phyloP scores from a whole-genome alignment of 2,113 vertebrate species.

The Daboia siamensis region DNA sequence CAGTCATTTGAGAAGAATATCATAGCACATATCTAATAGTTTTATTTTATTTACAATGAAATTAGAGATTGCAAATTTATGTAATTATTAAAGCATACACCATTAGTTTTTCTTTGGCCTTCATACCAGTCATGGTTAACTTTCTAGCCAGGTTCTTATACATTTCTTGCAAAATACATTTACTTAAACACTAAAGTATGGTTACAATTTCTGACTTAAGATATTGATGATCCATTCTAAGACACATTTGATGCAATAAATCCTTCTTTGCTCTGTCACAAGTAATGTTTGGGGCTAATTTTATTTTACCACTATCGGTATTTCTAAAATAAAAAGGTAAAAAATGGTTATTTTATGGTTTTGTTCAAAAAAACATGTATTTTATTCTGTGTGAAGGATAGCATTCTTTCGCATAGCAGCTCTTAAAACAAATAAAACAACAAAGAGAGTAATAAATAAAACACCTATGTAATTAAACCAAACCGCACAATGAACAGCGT shows the following conservation, averaged over 20 bases:
- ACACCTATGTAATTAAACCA: neutral
- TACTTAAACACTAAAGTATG: constrained; percentile 59
- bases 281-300: constrained; percentile 28
- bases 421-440: neutral
- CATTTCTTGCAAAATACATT: too few species aligned
- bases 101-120: constrained; percentile 64
- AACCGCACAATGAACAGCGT: too few species aligned
- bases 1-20: constrained; percentile 21
- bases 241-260: constrained; percentile 67
- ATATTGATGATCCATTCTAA: constrained; percentile 58
- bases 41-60: constrained; percentile 34
- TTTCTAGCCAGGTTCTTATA: too few species aligned
- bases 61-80: constrained; percentile 66
- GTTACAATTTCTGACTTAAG: constrained; percentile 57
- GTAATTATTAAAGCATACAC: constrained; percentile 71
- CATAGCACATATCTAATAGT: too few species aligned
- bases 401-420: neutral
- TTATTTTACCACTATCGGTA: neutral
- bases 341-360: too few species aligned
- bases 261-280: constrained; percentile 51
- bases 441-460: neutral
- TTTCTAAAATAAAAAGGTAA: constrained; percentile 5
- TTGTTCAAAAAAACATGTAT: too few species aligned
- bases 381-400: too few species aligned
- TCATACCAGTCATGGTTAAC: constrained; percentile 46